Base-by-base conservation (phyloP, 2,113 vertebrate species). In the Seriola dumerili region DNA sequence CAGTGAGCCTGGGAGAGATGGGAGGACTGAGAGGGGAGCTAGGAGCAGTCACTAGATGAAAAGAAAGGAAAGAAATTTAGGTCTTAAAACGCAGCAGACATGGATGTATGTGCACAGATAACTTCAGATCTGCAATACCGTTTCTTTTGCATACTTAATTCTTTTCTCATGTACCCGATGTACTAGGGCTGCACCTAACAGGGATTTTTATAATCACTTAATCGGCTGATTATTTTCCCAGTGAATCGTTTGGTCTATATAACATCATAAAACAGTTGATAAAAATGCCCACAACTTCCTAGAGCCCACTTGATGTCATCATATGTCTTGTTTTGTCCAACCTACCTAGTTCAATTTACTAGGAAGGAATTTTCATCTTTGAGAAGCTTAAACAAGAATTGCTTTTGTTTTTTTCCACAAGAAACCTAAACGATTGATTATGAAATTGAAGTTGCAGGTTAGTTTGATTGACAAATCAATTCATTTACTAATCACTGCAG, bases 1-100 rank as follows among this genome's bases (percentile, higher is more conserved):
- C 93, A 6, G 93, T 59, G 69, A 97, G 95, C 19, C 86, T 76
- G 0, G 97, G 98, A n/a, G 98, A 99, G 85, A 96, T 90, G 0
- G 97, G 97, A 12, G 97, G 97, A 44, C 97, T 99, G 88, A 99
- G 90, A 0, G 98, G 98, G 25, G 98, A 99, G 95, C 98, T 99
- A 86, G 98, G 98, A 72, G 98, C 98, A 0, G 98, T 99, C 93
- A 99, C 98, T 99, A 81, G 25, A 78, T 13, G 59, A 66, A 23
- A 65, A 61, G 25, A 34, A 76, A 63, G 89, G 66, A 74, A 77
- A 74, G 14, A 64, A 38, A 63, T 2, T 36, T 23, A 64, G 2
- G 29, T 67, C 14, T 61, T 32, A 8, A 62, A 36, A 62, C 19
- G 25, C 16, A 42, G 55, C 76, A 57, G 59, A 66, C 32, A 19